These are phyloP conservation scores for Halichoerus grypus DNA, from an alignment of 2,113 vertebrate genomes.

Conservation along the genomic window DNA sequence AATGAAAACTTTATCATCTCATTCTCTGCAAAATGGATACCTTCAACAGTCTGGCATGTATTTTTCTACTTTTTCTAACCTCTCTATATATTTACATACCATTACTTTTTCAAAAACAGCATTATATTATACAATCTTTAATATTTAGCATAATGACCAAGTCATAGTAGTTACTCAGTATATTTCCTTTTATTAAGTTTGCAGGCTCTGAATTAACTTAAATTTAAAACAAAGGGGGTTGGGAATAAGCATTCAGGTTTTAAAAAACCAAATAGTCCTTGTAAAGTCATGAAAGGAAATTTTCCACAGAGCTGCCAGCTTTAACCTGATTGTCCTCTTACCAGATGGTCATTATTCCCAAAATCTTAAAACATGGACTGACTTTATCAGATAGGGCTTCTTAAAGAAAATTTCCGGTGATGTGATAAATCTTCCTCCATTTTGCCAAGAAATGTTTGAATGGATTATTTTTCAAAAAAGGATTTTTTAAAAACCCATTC, in stretches of 20 bases:
- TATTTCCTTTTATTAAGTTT: slow-evolving; percentile 6
- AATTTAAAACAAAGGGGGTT: background rate
- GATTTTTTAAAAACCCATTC: background rate
- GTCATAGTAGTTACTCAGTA: background rate
- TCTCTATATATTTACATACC: background rate
- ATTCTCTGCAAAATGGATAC: background rate
- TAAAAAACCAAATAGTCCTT: background rate
- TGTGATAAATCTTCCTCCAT: background rate
- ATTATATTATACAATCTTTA: background rate
- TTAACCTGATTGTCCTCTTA: slow-evolving; percentile 37
- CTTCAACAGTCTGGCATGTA: background rate
- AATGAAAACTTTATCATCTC: background rate
- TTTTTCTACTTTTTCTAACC: background rate
- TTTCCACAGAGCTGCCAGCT: background rate
- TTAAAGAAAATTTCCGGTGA: slow-evolving; percentile 31
- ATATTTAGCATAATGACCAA: background rate
- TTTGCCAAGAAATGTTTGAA: slow-evolving; percentile 46
- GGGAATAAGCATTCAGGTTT: background rate
- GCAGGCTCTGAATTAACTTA: background rate
- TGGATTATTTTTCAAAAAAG: slow-evolving; percentile 69
- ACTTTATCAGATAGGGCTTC: slow-evolving; percentile 18
- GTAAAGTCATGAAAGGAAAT: slow-evolving; percentile 14
- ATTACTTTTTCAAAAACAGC: background rate
- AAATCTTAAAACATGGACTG: slow-evolving; percentile 33
- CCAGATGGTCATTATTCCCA: background rate